Percentiles rank a stretch among this genome's conserved stretches.
Evolutionary conservation across 2,797 vertebrate species (phyloP).

Genomic region (Rachycentron canadum): DNA sequence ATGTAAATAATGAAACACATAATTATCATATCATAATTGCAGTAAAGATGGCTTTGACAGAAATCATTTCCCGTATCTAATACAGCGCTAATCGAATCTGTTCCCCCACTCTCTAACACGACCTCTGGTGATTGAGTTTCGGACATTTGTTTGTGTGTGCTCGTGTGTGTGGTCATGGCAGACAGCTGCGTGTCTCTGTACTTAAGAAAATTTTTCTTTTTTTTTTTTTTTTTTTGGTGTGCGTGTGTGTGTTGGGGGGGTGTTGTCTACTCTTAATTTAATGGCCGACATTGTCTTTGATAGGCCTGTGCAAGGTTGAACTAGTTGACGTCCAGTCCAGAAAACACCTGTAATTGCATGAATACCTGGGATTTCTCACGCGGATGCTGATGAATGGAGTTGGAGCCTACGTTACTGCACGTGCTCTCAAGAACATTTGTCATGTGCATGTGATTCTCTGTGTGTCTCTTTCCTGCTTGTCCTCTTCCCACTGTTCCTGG

Average conservation of each 20-base stretch:
- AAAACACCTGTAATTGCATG: background rate
- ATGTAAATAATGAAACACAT: conserved; percentile 99
- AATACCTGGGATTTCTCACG: conserved; percentile 1
- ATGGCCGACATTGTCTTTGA: background rate
- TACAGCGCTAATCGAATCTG: conserved; percentile 99
- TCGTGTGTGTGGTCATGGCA: conserved; percentile 38
- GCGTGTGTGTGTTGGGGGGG: no score
- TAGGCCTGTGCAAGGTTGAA: background rate
- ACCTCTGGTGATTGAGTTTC: conserved; percentile 99
- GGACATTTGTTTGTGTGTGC: conserved; percentile 90
- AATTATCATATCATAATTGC: conserved; percentile 99
- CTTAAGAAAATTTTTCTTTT: conserved; percentile 1
- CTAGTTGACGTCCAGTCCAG: background rate
- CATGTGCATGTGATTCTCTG: conserved; percentile 10
- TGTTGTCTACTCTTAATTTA: background rate
- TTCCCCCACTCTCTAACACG: conserved; percentile 98
- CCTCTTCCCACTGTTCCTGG: conserved; percentile 67
- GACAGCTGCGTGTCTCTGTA: conserved; percentile 33
- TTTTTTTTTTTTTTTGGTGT: background rate
- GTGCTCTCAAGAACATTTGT: background rate
- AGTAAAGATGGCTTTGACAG: conserved; percentile 99
- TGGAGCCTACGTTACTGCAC: background rate
- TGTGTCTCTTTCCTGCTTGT: background rate
- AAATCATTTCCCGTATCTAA: conserved; percentile 99
- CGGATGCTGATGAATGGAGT: background rate